Evolutionary conservation across 1,140 invertebrate species (phyloP).

Genomic region (Ectropis grisescens): DNA sequence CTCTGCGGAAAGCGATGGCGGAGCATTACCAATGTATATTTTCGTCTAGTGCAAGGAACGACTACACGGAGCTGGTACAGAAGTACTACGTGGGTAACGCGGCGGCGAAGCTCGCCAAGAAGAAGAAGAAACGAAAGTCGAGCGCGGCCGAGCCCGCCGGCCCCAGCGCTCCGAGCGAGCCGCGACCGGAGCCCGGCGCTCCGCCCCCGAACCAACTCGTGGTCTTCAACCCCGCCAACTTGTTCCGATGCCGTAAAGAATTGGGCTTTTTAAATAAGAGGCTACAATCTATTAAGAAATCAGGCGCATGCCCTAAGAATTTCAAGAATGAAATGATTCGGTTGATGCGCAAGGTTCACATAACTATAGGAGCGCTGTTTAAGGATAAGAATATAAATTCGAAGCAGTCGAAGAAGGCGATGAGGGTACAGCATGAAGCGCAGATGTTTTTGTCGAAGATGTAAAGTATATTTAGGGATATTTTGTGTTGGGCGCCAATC

Average conservation of each 20-base stretch:
- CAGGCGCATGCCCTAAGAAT: slow-evolving; percentile 21
- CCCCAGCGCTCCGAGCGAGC: no score
- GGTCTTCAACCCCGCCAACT: no score
- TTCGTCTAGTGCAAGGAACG: slow-evolving; percentile 45
- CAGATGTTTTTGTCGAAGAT: slow-evolving; percentile 45
- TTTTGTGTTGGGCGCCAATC: slow-evolving; percentile 16
- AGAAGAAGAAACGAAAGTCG: slow-evolving; percentile 22
- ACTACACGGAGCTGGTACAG: slow-evolving; percentile 58
- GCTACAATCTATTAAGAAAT: slow-evolving; percentile 15
- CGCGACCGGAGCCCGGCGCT: no score
- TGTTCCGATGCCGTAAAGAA: no score
- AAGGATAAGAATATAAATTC: slow-evolving; percentile 20
- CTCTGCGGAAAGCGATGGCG: slow-evolving; percentile 60
- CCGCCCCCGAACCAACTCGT: no score
- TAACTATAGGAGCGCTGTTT: slow-evolving; percentile 19
- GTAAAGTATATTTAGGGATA: slow-evolving; percentile 25
- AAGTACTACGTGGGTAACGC: slow-evolving; percentile 38
- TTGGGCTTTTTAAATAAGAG: slow-evolving; percentile 4
- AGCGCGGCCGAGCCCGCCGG: slow-evolving; percentile 12
- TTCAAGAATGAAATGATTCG: slow-evolving; percentile 11
- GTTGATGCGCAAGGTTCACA: slow-evolving; percentile 25
- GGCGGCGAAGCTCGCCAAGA: slow-evolving; percentile 10
- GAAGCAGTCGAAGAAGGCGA: slow-evolving; percentile 36
- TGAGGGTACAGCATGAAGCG: slow-evolving; percentile 37
- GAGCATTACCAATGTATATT: slow-evolving; percentile 66